These are phyloP conservation scores for Mastigias papua DNA, from an alignment of 30 jellyfish, hydroid and myxozoan species.

Conservation along the genomic window DNA sequence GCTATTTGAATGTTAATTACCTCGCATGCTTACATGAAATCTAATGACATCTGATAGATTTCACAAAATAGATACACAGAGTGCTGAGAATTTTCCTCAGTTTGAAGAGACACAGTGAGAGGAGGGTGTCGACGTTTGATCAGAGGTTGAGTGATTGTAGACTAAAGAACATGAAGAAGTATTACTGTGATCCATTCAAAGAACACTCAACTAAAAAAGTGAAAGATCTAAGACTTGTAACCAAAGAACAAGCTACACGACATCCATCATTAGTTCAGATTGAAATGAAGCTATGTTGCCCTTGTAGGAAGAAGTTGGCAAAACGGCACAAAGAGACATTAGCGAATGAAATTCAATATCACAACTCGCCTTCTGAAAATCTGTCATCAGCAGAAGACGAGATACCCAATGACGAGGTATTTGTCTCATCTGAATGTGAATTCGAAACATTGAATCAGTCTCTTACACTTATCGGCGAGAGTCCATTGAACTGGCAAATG, in stretches of 20 bases:
- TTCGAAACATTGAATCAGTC: background rate
- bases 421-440: background rate
- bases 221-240: constrained; percentile 3
- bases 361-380: no score
- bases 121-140: no score
- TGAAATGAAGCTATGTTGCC: no score
- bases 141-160: no score
- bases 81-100: no score
- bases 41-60: no score
- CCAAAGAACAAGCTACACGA: background rate
- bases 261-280: background rate
- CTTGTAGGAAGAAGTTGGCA: no score
- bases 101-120: no score
- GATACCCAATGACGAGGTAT: background rate
- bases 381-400: background rate
- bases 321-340: no score
- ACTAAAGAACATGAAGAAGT: background rate
- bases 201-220: background rate
- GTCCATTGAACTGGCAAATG: background rate
- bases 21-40: no score
- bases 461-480: background rate
- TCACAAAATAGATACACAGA: no score
- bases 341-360: no score
- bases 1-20: background rate
- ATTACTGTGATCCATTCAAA: constrained; percentile 8